Base-by-base conservation (phyloP, 1,140 invertebrate species). In the Euwallacea similis region DNA sequence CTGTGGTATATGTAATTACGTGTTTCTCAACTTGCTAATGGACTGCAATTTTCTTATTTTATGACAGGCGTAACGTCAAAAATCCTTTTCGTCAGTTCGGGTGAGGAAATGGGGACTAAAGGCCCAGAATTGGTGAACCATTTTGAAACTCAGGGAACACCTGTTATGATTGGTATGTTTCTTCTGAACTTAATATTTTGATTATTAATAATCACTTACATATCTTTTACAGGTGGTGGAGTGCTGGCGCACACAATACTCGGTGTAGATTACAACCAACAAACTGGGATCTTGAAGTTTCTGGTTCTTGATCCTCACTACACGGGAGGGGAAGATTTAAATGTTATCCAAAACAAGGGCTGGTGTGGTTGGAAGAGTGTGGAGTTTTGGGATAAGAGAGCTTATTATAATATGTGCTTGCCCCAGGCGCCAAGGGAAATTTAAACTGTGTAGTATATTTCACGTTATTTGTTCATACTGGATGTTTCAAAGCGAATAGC, bases 261-360 rank as follows among this genome's bases (percentile, higher is more conserved):
- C 68, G 98, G 98, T 6, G 89, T 99, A 2, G 91, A 94, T 79
- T 96, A 92, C 77, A 92, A 96, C 80, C 86, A 90, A 66, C 81
- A 86, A 42, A 91, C 88, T 11, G 88, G 87, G 42, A 90, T 95
- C 70, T 85, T 92, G 0, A 90, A 91, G 76, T 99, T 96, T 85
- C 82, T 99, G 0, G 95, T 99, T 74, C 83, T 99, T 7, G 98
- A 99, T 87, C 98, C 98, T 0, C 98, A 99, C 85, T 99, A 98
- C 79, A 97, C 93, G 0, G 97, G 96, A 0, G 76, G 82, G 6
- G 93, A 95, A 79, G 87, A 94, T 73, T 79, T 95, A 58, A 81
- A 83, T 41, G 86, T 85, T 0, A 88, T 95, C 56, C 82, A 90
- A 47, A 87, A 82, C 54, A 93, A 96, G 85, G 95, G 95, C 4